Evolutionary conservation across 2,888 invertebrate genomes (phyloP).

Genomic region (Lepidochrysops patricia): DNA sequence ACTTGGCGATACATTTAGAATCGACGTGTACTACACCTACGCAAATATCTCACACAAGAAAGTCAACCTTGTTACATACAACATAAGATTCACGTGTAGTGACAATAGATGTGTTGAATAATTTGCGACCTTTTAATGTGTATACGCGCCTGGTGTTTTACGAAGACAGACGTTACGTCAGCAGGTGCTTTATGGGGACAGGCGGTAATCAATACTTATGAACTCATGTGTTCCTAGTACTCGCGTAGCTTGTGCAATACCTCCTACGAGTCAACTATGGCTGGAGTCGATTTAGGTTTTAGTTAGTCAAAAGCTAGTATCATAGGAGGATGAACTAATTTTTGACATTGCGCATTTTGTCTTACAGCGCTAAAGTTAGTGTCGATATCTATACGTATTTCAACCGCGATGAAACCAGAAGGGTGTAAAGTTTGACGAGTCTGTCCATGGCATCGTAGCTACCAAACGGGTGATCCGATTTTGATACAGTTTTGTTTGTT

Average conservation of each 20-base stretch:
- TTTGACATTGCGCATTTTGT: too few relatives aligned
- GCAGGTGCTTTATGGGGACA: background rate
- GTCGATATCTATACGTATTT: too few relatives aligned
- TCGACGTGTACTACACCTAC: constrained; percentile 67
- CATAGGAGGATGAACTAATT: too few relatives aligned
- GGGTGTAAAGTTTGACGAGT: too few relatives aligned
- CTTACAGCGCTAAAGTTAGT: too few relatives aligned
- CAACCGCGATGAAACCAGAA: too few relatives aligned
- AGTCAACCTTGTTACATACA: constrained; percentile 27
- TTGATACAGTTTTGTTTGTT: too few relatives aligned
- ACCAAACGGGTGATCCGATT: too few relatives aligned
- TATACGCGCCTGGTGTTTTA: constrained; percentile 47
- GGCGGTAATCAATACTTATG: background rate
- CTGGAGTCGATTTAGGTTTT: too few relatives aligned
- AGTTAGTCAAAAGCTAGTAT: too few relatives aligned
- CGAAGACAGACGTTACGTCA: constrained; percentile 17
- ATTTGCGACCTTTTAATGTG: constrained; percentile 55
- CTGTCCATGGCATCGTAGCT: too few relatives aligned
- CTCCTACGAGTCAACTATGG: background rate
- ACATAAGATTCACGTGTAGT: constrained; percentile 23
- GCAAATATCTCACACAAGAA: constrained; percentile 31
- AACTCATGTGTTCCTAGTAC: background rate
- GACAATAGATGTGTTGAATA: constrained; percentile 33
- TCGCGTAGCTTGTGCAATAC: background rate
- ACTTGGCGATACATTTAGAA: constrained; percentile 57